Conservation (phyloP, 2,113 vertebrate genomes). For the Melanerpes aurifrons region DNA sequence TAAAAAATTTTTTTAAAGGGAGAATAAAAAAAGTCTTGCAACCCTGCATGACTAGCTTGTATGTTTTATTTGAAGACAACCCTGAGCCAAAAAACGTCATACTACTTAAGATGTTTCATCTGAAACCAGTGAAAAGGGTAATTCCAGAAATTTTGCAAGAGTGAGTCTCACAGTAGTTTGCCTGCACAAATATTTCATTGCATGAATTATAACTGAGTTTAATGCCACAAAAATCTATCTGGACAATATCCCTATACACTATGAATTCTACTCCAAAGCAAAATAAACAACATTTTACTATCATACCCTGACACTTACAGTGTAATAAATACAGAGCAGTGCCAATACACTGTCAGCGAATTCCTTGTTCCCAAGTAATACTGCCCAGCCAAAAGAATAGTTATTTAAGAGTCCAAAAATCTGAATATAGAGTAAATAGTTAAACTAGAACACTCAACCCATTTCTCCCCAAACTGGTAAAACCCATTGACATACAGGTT, state of each 20-base stretch:
- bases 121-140: not conserved
- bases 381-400: not conserved
- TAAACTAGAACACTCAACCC: not conserved
- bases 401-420: not conserved
- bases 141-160: not conserved
- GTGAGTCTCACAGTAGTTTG: not conserved
- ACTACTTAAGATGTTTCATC: not conserved
- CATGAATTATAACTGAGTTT: not conserved
- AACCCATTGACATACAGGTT: not conserved
- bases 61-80: not conserved
- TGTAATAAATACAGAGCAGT: not conserved
- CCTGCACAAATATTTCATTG: not conserved
- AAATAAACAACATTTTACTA: not conserved
- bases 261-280: not conserved
- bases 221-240: not conserved
- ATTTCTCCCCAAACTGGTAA: not conserved
- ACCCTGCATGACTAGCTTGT: not conserved
- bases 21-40: not conserved
- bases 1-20: not conserved
- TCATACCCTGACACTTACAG: not conserved
- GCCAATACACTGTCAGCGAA: not conserved
- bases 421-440: not conserved
- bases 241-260: not conserved
- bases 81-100: not conserved
- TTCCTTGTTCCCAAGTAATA: not conserved